These are phyloP conservation scores for Chrysolophus pictus DNA, from an alignment of 2,797 vertebrate genomes.

Conservation along the genomic window DNA sequence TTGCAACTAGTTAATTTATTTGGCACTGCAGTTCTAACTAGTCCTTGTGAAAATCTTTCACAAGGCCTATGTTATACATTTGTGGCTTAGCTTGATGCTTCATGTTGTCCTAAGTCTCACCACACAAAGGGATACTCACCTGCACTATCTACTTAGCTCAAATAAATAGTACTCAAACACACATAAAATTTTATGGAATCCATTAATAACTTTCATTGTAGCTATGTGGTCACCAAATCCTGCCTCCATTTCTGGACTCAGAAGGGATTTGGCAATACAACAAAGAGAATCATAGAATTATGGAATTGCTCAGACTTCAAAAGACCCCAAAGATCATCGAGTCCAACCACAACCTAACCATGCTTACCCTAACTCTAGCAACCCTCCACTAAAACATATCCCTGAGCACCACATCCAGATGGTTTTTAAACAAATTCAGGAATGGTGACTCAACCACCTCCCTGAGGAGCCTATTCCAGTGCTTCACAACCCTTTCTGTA, in stretches of 20 bases:
- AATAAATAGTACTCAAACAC: slow-evolving; percentile 16
- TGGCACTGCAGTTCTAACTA: not conserved
- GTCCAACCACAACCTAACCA: too few relatives aligned
- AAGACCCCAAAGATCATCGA: too few relatives aligned
- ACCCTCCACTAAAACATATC: too few relatives aligned
- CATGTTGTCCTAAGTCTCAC: not conserved
- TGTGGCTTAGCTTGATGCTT: not conserved
- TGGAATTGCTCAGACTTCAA: too few relatives aligned
- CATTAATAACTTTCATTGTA: not conserved
- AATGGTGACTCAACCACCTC: too few relatives aligned
- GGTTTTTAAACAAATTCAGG: too few relatives aligned
- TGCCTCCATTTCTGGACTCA: not conserved
- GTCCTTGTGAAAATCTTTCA: not conserved
- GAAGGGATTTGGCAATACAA: not conserved
- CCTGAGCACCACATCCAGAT: too few relatives aligned
- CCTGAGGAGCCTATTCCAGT: too few relatives aligned
- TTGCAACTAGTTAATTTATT: slow-evolving; percentile 1
- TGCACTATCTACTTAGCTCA: not conserved
- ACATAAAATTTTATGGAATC: not conserved
- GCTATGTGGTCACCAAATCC: not conserved
- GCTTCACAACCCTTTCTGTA: too few relatives aligned
- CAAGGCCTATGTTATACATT: not conserved
- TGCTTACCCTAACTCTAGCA: too few relatives aligned
- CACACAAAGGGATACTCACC: not conserved
- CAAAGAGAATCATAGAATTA: not conserved